A percentile compares a stretch with the other conserved stretches of the same genome.
Conservation (phyloP, 2,888 invertebrate genomes). For the Drosophila kanekoi region DNA sequence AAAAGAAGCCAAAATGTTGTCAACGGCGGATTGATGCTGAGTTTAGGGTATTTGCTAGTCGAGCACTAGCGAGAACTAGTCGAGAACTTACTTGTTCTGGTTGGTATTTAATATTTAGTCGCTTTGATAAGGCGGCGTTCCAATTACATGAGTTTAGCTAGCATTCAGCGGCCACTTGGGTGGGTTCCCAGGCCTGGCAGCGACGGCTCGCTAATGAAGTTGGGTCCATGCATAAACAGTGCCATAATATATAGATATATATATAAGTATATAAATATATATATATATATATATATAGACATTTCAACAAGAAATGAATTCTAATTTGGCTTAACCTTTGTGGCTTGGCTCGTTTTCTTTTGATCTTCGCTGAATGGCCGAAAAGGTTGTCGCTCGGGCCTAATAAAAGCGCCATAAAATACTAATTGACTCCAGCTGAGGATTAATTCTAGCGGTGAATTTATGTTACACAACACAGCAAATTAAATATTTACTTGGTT, state of each 20-base stretch:
- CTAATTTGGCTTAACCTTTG: slow-evolving; percentile 55
- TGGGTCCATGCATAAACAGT: slow-evolving; percentile 43
- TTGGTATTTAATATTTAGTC: slow-evolving; percentile 50
- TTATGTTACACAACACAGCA: slow-evolving; percentile 76
- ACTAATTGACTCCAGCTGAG: slow-evolving; percentile 75
- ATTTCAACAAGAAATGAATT: slow-evolving; percentile 60
- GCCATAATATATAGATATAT: slow-evolving; percentile 39
- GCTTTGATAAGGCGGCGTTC: slow-evolving; percentile 74
- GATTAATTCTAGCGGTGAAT: slow-evolving; percentile 77
- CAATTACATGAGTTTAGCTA: slow-evolving; percentile 74
- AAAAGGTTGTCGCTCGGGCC: slow-evolving; percentile 35
- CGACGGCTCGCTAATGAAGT: slow-evolving; percentile 67
- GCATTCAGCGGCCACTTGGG: slow-evolving; percentile 62
- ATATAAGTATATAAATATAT: slow-evolving; percentile 34
- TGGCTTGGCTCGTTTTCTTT: slow-evolving; percentile 30
- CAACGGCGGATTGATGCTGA: too few species aligned
- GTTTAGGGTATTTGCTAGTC: too few species aligned
- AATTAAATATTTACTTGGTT: slow-evolving; percentile 70
- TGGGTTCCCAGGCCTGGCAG: slow-evolving; percentile 59
- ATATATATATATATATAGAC: slow-evolving; percentile 32
- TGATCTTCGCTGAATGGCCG: slow-evolving; percentile 46
- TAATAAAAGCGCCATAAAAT: slow-evolving; percentile 74
- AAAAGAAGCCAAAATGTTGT: too few species aligned
- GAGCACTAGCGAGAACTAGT: too few species aligned
- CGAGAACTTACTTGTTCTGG: slow-evolving; percentile 1